Evolutionary conservation across 2,113 vertebrate genomes (phyloP), one percentile per base, ranked within the genome.

Genomic region (Triplophysa rosa): DNA sequence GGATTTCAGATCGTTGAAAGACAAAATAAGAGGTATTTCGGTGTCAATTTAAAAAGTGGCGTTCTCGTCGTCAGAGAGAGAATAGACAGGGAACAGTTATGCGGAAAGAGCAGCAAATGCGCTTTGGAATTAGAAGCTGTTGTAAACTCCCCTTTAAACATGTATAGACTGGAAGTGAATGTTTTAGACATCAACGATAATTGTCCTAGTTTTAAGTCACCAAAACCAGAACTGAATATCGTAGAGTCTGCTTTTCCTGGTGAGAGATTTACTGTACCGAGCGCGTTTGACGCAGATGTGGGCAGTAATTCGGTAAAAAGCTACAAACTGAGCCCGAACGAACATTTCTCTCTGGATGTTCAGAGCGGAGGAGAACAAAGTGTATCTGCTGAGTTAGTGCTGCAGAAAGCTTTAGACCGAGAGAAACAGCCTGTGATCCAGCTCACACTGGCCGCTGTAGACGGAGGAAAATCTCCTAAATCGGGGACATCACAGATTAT

Each of bases 151-250:
- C 91, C 92, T 0, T 16, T 92, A 49, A 77, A 86, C 58, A 68
- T 92, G 65, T 86, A 91, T 80, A 81, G 78, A 78, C 83, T 89
- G 58, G 90, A 91, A 52, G 78, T 93, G 2, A 80, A 86, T 26
- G 83, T 93, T 58, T 65, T 86, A 77, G 92, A 94, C 66, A 84
- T 92, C 64, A 94, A 93, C 52, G 92, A 94, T 24, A 91, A 93
- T 82, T 66, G 85, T 19, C 92, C 91, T 0, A 61, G 49, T 21
- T 93, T 94, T 75, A 37, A 78, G 17, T 84, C 71, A 80, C 87
- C 4, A 84, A 86, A 87, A 71, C 88, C 61, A 82, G 80, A 33
- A 17, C 42, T 87, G n/a, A 86, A 87, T 59, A 83, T 93, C 2
- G 21, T 3, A 2, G 91, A 92, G 45, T 83, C 1, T 2, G 88